These are phyloP conservation scores for Steinernema feltiae DNA, from an alignment of 1,140 invertebrate species.

Conservation along the genomic window DNA sequence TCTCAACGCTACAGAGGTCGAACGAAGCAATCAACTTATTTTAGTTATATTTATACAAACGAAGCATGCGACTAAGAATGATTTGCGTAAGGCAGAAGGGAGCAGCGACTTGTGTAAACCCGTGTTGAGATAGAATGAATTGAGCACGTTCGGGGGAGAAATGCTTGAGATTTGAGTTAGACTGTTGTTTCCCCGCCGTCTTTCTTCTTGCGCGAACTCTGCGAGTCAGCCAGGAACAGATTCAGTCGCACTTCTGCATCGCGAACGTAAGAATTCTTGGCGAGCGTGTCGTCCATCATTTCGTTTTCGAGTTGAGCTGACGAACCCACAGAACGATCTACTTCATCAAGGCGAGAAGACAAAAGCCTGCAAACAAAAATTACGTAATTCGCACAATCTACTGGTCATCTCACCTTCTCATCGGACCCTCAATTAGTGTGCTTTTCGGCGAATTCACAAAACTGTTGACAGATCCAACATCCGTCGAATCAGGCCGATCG, in stretches of 20 bases:
- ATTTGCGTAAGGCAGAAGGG: neutral
- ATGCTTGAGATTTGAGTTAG: constrained; percentile 8
- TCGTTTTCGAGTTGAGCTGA: constrained; percentile 31
- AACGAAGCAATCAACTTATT: neutral
- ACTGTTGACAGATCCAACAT: neutral
- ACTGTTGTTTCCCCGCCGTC: constrained; percentile 16
- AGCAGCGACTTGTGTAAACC: neutral
- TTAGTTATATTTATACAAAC: neutral
- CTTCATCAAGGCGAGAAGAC: constrained; percentile 9
- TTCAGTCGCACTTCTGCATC: constrained; percentile 34
- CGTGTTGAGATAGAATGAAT: neutral
- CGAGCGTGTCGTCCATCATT: constrained; percentile 21
- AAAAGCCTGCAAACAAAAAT: constrained; percentile 4
- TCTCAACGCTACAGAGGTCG: neutral
- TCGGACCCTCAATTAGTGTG: constrained; percentile 7
- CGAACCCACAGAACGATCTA: constrained; percentile 36
- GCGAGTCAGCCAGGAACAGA: constrained; percentile 29
- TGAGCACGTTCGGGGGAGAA: neutral
- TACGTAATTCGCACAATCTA: neutral
- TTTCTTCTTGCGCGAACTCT: constrained; percentile 2
- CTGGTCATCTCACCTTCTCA: constrained; percentile 1
- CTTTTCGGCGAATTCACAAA: constrained; percentile 11
- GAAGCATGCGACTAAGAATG: neutral
- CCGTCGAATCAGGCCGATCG: constrained; percentile 28
- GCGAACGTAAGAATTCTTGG: constrained; percentile 26